Conservation (phyloP, 2,888 invertebrate species). For the Lycia hirtaria region DNA sequence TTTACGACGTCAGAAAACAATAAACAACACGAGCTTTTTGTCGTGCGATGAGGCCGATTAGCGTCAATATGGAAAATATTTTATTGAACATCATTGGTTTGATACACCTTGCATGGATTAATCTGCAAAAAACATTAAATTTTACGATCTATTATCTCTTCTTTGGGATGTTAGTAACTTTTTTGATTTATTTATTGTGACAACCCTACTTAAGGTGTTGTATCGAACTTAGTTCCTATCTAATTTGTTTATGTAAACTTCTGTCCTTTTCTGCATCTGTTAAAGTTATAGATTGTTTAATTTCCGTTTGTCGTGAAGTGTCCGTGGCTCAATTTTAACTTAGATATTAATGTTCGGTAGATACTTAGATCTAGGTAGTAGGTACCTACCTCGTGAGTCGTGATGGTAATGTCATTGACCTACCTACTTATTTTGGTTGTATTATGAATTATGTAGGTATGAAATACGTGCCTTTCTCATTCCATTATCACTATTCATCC, state of each 20-base stretch:
- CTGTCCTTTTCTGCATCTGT: slow-evolving; percentile 2
- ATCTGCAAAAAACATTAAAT: slow-evolving; percentile 7
- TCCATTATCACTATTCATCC: no score
- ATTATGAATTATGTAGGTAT: no score
- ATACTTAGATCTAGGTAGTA: no score
- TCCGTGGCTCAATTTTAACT: no score
- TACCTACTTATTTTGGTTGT: no score
- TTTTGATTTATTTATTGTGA: background rate
- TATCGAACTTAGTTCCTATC: background rate
- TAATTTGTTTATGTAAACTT: background rate
- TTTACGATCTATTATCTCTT: no score
- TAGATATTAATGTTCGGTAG: no score
- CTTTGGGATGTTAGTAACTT: no score
- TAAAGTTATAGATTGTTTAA: slow-evolving; percentile 26
- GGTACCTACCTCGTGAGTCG: no score
- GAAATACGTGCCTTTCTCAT: no score
- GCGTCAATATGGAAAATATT: slow-evolving; percentile 27
- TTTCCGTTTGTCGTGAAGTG: slow-evolving; percentile 31
- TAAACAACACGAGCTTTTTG: slow-evolving; percentile 54
- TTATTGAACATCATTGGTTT: slow-evolving; percentile 14
- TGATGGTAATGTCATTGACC: no score
- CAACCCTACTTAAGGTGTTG: background rate
- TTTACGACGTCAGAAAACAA: slow-evolving; percentile 60
- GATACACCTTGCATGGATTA: slow-evolving; percentile 9
- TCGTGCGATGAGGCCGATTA: slow-evolving; percentile 30